Evolutionary conservation across 2,113 vertebrate genomes (phyloP).

Genomic region (Notiomystis cincta): DNA sequence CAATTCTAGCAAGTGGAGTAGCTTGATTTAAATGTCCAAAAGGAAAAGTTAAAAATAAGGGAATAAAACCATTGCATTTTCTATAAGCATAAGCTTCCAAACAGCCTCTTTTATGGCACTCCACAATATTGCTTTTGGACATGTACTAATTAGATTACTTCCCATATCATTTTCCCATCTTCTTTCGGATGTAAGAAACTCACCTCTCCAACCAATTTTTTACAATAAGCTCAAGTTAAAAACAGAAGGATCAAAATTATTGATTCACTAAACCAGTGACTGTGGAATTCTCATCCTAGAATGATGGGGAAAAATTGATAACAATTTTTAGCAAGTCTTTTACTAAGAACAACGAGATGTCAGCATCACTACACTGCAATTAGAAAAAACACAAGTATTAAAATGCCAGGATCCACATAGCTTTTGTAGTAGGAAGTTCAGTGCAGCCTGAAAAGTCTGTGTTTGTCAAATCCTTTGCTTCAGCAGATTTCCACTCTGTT

Average conservation of each 20-base stretch:
- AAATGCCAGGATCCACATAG: not conserved
- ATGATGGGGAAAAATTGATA: not conserved
- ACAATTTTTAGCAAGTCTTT: not conserved
- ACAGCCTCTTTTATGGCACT: not conserved
- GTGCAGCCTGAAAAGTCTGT: not conserved
- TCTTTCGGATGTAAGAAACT: not conserved
- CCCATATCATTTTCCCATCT: not conserved
- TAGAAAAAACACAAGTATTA: not conserved
- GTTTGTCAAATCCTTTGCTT: not conserved
- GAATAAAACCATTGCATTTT: not conserved
- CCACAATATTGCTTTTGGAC: not conserved
- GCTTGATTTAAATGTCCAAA: not conserved
- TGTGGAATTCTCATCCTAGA: not conserved
- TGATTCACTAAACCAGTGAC: not conserved
- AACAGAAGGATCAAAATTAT: not conserved
- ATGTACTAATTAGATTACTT: not conserved
- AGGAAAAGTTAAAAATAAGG: not conserved
- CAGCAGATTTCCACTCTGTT: not conserved
- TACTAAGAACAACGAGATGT: not conserved
- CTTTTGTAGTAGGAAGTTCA: not conserved
- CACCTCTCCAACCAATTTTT: not conserved
- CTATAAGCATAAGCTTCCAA: not conserved
- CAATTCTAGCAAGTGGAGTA: not conserved
- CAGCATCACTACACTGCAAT: accelerated
- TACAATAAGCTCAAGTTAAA: not conserved